A percentile compares a stretch with the other conserved stretches of the same genome.
Conservation (phyloP, 2,797 vertebrate genomes). For the Epinephelus coioides region DNA sequence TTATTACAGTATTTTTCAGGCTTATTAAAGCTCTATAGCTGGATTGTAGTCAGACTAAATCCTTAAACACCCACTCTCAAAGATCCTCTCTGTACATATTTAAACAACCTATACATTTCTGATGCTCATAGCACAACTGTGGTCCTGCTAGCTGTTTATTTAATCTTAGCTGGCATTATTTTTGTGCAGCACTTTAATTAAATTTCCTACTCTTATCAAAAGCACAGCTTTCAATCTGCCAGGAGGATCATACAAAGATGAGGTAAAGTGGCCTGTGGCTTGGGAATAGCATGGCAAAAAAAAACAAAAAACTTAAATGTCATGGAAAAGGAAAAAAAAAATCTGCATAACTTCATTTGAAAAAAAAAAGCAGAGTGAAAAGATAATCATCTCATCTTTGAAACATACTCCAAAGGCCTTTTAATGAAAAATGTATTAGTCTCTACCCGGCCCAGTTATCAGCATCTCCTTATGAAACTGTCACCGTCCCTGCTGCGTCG, state of each 20-base stretch:
- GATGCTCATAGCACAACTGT: not conserved
- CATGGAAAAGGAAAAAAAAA: constrained; percentile 23
- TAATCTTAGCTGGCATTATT: not conserved
- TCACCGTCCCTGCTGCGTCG: constrained; percentile 20
- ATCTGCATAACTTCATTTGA: constrained; percentile 57
- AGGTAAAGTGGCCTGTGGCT: constrained; percentile 27
- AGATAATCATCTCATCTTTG: constrained; percentile 71
- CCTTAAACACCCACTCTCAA: constrained; percentile 1
- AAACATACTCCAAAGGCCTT: constrained; percentile 63
- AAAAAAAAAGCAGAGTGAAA: constrained; percentile 17
- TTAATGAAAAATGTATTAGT: constrained; percentile 79
- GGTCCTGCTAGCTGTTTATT: constrained; percentile 9
- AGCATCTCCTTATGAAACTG: constrained; percentile 53
- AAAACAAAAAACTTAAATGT: constrained; percentile 43
- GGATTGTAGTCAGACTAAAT: not conserved
- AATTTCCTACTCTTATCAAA: constrained; percentile 5
- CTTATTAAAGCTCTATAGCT: not conserved
- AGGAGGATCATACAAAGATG: constrained; percentile 6
- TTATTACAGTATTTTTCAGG: not conserved
- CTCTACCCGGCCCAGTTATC: constrained; percentile 54
- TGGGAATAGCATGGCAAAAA: constrained; percentile 5
- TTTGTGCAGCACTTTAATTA: constrained; percentile 26
- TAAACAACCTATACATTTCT: constrained; percentile 22
- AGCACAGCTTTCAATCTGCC: constrained; percentile 13
- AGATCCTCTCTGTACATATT: constrained; percentile 3